These are phyloP conservation scores for Drosophila guanche DNA, from an alignment of 1,140 invertebrate genomes.

Conservation along the genomic window DNA sequence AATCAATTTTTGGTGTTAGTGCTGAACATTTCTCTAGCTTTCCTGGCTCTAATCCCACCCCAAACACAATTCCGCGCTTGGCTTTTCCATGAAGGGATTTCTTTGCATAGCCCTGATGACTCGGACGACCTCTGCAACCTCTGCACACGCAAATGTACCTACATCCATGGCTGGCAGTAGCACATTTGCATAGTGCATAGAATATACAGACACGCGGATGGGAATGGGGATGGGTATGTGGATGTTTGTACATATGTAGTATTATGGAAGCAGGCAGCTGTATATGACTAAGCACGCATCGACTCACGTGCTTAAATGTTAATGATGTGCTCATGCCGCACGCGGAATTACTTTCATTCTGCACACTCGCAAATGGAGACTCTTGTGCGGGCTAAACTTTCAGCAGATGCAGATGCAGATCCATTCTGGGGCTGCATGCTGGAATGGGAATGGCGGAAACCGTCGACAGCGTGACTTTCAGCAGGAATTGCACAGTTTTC, in stretches of 20 bases:
- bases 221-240: neutral
- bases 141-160: too few relatives aligned
- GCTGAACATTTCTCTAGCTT: neutral
- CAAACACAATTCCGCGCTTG: slow-evolving; percentile 34
- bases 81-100: slow-evolving; percentile 35
- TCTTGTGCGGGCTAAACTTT: slow-evolving; percentile 31
- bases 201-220: slow-evolving; percentile 9
- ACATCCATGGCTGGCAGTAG: neutral
- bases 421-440: neutral
- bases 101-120: slow-evolving; percentile 21
- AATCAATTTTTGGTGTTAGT: too few relatives aligned
- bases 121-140: slow-evolving; percentile 19
- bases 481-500: slow-evolving; percentile 58
- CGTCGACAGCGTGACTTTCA: slow-evolving; percentile 61
- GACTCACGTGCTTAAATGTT: slow-evolving; percentile 73
- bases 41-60: slow-evolving; percentile 2
- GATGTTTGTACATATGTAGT: neutral
- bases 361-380: slow-evolving; percentile 25
- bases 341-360: slow-evolving; percentile 28
- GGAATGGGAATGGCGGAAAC: neutral
- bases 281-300: slow-evolving; percentile 59
- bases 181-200: neutral
- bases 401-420: slow-evolving; percentile 29
- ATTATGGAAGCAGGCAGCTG: slow-evolving; percentile 34
- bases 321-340: slow-evolving; percentile 62